These are phyloP conservation scores for Protosalanx chinensis DNA, from an alignment of 2,797 vertebrate genomes.

Conservation along the genomic window DNA sequence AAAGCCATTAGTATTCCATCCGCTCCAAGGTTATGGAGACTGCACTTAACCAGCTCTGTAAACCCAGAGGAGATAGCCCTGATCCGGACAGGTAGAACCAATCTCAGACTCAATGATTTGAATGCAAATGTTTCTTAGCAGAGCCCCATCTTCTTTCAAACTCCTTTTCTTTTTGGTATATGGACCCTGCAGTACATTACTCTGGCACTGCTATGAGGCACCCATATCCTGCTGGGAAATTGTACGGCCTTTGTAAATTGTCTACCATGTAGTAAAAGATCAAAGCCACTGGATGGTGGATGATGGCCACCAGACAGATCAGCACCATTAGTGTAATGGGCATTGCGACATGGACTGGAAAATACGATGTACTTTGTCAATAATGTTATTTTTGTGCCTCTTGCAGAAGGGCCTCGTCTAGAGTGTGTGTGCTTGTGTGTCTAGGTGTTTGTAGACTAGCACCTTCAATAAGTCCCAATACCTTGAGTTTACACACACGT, in stretches of 20 bases:
- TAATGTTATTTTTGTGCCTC: conserved; percentile 61
- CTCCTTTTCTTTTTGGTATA: neutral
- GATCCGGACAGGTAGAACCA: conserved; percentile 74
- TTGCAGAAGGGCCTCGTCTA: conserved; percentile 34
- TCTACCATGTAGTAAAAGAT: conserved; percentile 61
- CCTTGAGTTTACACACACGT: conserved; percentile 53
- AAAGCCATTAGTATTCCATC: conserved; percentile 65
- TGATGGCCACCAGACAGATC: conserved; percentile 60
- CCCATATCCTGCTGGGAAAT: conserved; percentile 69
- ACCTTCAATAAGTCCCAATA: conserved; percentile 57
- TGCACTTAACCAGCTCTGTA: conserved; percentile 56
- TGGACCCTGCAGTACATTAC: conserved; percentile 58
- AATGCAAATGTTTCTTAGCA: conserved; percentile 74
- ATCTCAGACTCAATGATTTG: conserved; percentile 76
- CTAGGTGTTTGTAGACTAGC: neutral
- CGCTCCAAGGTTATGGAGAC: conserved; percentile 62
- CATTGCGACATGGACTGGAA: conserved; percentile 50
- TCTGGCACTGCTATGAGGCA: conserved; percentile 47
- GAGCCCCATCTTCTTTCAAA: conserved; percentile 41
- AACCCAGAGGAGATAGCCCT: conserved; percentile 68
- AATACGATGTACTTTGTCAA: conserved; percentile 53
- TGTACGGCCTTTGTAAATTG: conserved; percentile 67
- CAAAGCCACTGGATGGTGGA: conserved; percentile 59
- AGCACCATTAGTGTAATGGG: conserved; percentile 63
- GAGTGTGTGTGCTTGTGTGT: neutral